A percentile compares a stretch with the other conserved stretches of the same genome.
These are phyloP conservation scores for Thunnus maccoyii DNA, from an alignment of 2,113 vertebrate genomes.

Conservation along the genomic window DNA sequence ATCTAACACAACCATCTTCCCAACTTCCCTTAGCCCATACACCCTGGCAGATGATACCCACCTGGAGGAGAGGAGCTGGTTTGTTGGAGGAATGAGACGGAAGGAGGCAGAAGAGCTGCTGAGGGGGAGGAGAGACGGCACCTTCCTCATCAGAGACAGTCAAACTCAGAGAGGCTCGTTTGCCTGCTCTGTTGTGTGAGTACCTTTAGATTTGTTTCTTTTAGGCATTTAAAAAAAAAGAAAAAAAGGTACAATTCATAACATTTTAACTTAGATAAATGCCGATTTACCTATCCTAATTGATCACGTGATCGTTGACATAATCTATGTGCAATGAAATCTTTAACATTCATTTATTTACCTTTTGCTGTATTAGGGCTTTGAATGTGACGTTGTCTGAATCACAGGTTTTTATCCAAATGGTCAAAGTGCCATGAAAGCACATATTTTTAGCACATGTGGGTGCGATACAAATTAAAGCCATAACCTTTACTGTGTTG, in stretches of 20 bases:
- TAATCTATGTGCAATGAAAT: neutral
- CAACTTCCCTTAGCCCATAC: conserved; percentile 79
- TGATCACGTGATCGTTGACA: neutral
- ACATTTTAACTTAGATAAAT: neutral
- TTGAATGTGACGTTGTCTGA: too few relatives aligned
- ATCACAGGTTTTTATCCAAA: too few relatives aligned
- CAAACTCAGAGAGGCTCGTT: conserved; percentile 94
- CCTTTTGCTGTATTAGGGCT: too few relatives aligned
- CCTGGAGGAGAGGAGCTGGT: conserved; percentile 95
- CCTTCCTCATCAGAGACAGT: conserved; percentile 97
- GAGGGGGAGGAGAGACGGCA: conserved; percentile 93
- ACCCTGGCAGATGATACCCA: conserved; percentile 93
- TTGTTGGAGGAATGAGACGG: conserved; percentile 94
- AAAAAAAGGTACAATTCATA: neutral
- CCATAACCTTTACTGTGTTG: neutral
- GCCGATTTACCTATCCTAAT: neutral
- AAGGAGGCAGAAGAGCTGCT: conserved; percentile 94
- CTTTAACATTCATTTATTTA: too few relatives aligned
- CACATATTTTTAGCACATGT: too few relatives aligned
- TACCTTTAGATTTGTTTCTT: conserved; percentile 55
- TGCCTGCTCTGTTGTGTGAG: conserved; percentile 98
- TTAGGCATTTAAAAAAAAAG: neutral
- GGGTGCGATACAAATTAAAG: neutral
- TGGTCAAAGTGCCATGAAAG: too few relatives aligned
- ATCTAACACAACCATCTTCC: neutral